phyloP scores from a whole-genome alignment of 2,797 vertebrate species.

The Jordanella pulchra region DNA sequence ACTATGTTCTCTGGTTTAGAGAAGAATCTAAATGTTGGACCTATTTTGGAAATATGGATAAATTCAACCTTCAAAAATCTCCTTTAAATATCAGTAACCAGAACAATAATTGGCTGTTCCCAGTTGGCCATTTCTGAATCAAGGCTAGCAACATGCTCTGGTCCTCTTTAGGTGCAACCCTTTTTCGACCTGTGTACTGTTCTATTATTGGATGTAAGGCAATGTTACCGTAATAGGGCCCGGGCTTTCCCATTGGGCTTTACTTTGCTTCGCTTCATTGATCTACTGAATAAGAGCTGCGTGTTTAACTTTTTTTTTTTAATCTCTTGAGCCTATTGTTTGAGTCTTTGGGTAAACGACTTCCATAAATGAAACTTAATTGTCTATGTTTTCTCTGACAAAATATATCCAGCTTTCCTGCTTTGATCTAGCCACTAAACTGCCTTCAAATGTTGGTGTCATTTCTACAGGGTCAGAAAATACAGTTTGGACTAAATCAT shows the following conservation, averaged over 20 bases:
- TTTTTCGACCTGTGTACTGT: constrained; percentile 43
- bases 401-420: constrained; percentile 20
- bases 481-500: not conserved
- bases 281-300: constrained; percentile 67
- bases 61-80: constrained; percentile 1
- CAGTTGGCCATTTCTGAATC: constrained; percentile 28
- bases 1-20: not conserved
- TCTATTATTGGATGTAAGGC: constrained; percentile 69
- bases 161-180: constrained; percentile 37
- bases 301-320: constrained; percentile 59
- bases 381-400: constrained; percentile 9
- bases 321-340: constrained; percentile 47
- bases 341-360: constrained; percentile 18
- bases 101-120: constrained; percentile 20
- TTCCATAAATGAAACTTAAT: constrained; percentile 42
- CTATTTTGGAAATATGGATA: not conserved
- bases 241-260: constrained; percentile 65
- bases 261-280: constrained; percentile 57
- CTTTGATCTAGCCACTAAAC: not conserved
- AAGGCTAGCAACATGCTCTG: constrained; percentile 26
- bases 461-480: constrained; percentile 2
- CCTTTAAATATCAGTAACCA: constrained; percentile 1
- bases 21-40: not conserved
- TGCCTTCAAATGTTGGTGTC: constrained; percentile 2
- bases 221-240: constrained; percentile 70